Base-by-base conservation (phyloP, 64 coral and sea anemone species). In the Trachythela sp. region DNA sequence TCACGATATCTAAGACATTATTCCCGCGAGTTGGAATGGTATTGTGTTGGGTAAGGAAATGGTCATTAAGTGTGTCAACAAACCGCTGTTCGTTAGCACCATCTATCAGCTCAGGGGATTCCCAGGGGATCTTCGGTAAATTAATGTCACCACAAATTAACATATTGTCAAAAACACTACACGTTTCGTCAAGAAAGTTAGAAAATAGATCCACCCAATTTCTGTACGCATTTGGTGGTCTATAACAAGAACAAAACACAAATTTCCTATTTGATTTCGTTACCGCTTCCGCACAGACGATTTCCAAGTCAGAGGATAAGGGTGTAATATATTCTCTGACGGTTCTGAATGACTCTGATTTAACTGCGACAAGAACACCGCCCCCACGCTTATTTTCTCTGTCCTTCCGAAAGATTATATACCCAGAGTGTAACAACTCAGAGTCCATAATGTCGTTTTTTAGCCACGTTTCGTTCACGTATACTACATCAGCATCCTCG, bases 111-210 rank as follows among this genome's bases (percentile, higher is more conserved):
- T n/a, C n/a, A n/a, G n/a, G n/a, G n/a, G n/a, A n/a, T n/a, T n/a
- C n/a, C n/a, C n/a, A n/a, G n/a, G n/a, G n/a, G n/a, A n/a, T n/a
- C 84, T 50, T 86, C 84, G 84, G 84, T 86, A 86, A 42, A 86
- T 51, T 86, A 37, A 86, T 48, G 84, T 86, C 84, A 48, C 84
- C 84, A 86, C 84, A 86, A 86, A 86, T 86, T 86, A 86, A 31
- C 84, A 86, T 86, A 86, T 37, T 48, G 40, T 86, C 84, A 51
- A 48, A 42, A 24, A 24, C 48, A 86, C 84, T 42, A 86, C 84
- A 86, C 41, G 42, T 6, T 40, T 85, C 42, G 42, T 85, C 83
- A 85, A 48, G 83, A n/a, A 85, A 85, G 48, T 86, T 86, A 2
- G 41, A 48, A 42, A 86, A 86, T 86, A 42, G 41, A 48, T 86